phyloP scores from a whole-genome alignment of 2,113 vertebrate genomes.

The Dasyornis broadbenti region DNA sequence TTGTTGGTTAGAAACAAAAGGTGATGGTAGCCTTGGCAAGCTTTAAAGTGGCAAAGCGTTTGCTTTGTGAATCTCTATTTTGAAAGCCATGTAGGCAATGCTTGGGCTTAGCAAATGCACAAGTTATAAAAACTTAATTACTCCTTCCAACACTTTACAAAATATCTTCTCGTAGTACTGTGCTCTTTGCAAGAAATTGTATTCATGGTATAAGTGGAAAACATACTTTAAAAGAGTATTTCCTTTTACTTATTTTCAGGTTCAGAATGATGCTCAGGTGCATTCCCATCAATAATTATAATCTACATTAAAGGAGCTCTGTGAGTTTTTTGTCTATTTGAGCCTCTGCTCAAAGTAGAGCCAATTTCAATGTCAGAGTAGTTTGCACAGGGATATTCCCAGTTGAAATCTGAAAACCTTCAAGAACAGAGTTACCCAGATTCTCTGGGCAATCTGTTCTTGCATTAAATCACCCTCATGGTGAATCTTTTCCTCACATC shows the following conservation, averaged over 20 bases:
- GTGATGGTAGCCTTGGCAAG: neutral
- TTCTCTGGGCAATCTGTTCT: neutral
- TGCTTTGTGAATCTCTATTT: neutral
- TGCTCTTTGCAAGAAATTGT: conserved; percentile 1
- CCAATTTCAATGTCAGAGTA: neutral
- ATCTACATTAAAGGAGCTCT: neutral
- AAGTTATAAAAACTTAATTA: conserved; percentile 8
- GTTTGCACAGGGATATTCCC: neutral
- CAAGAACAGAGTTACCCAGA: neutral
- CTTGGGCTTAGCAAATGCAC: neutral
- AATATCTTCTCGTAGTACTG: neutral
- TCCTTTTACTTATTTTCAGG: neutral
- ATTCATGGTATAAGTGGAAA: neutral
- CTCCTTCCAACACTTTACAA: neutral
- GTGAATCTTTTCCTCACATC: neutral
- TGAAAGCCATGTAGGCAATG: neutral
- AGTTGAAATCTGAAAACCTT: neutral
- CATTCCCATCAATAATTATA: neutral
- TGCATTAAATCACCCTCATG: fast-evolving
- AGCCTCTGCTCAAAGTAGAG: neutral
- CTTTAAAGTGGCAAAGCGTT: neutral
- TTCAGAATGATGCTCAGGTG: neutral
- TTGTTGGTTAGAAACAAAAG: neutral
- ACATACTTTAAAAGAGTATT: neutral
- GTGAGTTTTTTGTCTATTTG: neutral